phyloP scores from a whole-genome alignment of 2,888 invertebrate species.

The Cabera pusaria region DNA sequence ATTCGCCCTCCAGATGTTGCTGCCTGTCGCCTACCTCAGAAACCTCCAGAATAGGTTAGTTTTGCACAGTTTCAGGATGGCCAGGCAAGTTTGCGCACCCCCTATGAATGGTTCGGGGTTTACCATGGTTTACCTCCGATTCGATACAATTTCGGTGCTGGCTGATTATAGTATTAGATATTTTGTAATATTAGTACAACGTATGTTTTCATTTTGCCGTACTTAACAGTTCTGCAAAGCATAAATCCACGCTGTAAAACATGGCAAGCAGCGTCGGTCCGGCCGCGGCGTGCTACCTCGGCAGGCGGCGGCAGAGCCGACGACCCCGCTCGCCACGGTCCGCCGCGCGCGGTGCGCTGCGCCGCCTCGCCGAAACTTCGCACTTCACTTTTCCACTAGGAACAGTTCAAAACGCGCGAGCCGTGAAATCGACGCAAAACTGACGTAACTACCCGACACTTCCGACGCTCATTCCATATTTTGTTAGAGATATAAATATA shows the following conservation, averaged over 20 bases:
- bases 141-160: too few species aligned
- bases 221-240: constrained; percentile 11
- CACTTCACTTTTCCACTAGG: constrained; percentile 80
- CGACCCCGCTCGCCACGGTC: constrained; percentile 70
- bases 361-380: constrained; percentile 77
- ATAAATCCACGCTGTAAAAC: constrained; percentile 16
- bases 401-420: constrained; percentile 65
- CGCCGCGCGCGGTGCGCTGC: constrained; percentile 58
- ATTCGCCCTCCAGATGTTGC: constrained; percentile 72
- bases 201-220: too few species aligned
- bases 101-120: background rate
- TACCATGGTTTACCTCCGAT: too few species aligned
- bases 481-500: constrained; percentile 26
- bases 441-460: constrained; percentile 58
- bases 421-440: constrained; percentile 79
- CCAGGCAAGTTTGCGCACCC: background rate
- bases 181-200: too few species aligned
- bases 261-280: constrained; percentile 6
- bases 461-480: constrained; percentile 34
- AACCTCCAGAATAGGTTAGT: constrained; percentile 52
- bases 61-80: constrained; percentile 6
- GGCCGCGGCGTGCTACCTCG: constrained; percentile 34
- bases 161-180: too few species aligned
- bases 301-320: constrained; percentile 47
- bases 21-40: constrained; percentile 44